Conservation (phyloP, 2,797 vertebrate genomes). For the Syncerus caffer region DNA sequence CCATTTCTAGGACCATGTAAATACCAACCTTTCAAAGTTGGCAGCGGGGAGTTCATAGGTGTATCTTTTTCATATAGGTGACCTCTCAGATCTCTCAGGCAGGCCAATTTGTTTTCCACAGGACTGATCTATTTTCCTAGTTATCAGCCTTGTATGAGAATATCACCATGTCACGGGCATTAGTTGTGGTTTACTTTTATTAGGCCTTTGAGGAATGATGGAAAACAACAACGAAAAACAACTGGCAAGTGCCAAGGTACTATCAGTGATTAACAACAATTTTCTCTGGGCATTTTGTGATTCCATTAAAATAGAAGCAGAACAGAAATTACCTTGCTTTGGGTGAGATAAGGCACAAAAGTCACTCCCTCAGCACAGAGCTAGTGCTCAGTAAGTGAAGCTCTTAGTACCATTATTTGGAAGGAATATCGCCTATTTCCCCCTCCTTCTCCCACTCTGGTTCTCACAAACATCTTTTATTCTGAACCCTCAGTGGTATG, state of each 20-base stretch:
- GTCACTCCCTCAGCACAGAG: neutral
- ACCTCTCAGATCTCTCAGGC: neutral
- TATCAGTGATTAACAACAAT: neutral
- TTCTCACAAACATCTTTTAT: neutral
- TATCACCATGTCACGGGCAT: neutral
- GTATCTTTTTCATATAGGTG: neutral
- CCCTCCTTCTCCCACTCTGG: neutral
- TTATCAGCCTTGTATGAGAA: slow-evolving; percentile 17
- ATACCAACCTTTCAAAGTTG: neutral
- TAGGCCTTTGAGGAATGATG: slow-evolving; percentile 3
- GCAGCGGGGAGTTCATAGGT: neutral
- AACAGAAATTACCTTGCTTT: neutral
- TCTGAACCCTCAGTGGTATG: neutral
- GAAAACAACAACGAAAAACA: neutral
- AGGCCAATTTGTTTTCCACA: neutral
- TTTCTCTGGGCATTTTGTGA: slow-evolving; percentile 10
- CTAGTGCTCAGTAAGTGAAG: neutral
- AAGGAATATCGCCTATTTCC: neutral
- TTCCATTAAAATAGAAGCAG: slow-evolving; percentile 25
- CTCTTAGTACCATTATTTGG: neutral
- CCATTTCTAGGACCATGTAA: neutral
- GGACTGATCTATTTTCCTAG: neutral
- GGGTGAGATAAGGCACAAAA: neutral
- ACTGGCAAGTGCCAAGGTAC: neutral
- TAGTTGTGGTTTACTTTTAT: neutral